Evolutionary conservation across 2,113 vertebrate species (phyloP).

Genomic region (Procavia capensis): DNA sequence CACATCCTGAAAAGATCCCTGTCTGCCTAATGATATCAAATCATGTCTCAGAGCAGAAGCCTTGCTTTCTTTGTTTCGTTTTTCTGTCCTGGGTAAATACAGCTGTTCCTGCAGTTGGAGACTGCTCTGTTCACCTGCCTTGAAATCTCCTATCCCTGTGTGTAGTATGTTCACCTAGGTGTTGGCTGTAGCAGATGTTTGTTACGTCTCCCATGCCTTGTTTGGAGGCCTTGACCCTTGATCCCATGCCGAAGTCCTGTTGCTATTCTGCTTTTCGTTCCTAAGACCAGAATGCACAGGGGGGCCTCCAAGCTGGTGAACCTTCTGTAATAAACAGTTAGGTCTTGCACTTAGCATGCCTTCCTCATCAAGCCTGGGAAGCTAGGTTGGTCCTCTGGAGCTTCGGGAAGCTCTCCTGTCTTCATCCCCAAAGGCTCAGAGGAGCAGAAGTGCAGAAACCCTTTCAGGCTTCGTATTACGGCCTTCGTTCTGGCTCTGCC

Average conservation of each 20-base stretch:
- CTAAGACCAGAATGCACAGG: background rate
- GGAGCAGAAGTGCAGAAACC: background rate
- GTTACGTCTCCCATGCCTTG: background rate
- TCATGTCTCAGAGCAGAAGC: slow-evolving; percentile 6
- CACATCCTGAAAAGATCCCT: background rate
- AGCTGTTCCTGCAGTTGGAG: background rate
- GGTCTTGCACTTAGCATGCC: background rate
- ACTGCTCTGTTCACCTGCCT: background rate
- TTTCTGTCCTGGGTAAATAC: background rate
- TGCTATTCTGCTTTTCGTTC: background rate
- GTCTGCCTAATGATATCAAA: background rate
- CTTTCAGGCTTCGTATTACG: background rate
- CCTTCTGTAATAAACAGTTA: background rate
- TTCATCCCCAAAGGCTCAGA: background rate
- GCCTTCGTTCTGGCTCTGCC: background rate
- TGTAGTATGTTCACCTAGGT: background rate
- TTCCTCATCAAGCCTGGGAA: background rate
- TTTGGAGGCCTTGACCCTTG: background rate
- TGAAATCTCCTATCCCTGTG: background rate
- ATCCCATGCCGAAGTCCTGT: background rate
- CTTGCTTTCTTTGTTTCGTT: background rate
- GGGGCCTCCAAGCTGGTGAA: background rate
- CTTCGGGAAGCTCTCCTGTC: background rate
- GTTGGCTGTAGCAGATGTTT: background rate
- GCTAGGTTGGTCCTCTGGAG: background rate